Evolutionary conservation across 2,113 vertebrate genomes (phyloP), one percentile per base, ranked within the genome.

Genomic region (Machaerirhynchus nigripectus): DNA sequence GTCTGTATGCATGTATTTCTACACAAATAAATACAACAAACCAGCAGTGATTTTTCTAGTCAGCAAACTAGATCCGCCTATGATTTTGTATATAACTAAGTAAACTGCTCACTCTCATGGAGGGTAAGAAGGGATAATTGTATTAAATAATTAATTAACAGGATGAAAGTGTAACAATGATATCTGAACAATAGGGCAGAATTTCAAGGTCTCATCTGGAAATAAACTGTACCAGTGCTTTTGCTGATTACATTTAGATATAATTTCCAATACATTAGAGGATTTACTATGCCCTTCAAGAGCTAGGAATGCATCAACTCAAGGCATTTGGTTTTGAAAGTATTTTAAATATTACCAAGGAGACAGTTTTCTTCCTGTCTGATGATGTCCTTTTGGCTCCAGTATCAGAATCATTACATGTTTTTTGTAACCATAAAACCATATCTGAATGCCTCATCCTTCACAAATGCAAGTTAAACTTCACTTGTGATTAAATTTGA

Each of bases 341-440:
- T 96, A 96, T 96, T 96, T 96, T 95, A 95, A 97, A 97, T 95
- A 97, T 95, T 93, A 96, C 74, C 84, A 97, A 89, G 95, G 96
- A 97, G 96, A 96, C 91, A 80, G 93, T 97, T 96, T 96, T 97
- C 84, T 89, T 97, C 89, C 95, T 96, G 97, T 97, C 97, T 97
- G 96, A 93, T 91, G 87, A 96, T 95, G 80, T 97, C 88, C 90
- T 96, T 94, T 97, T 91, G 97, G 96, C 97, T 98, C 97, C 97
- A 96, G 65, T 94, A 93, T 94, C 93, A 93, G 96, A 96, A 96
- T 96, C 93, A 83, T 97, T 96, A 84, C 53, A 35, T 79, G 46
- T 85, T 89, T 97, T 96, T 91, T 88, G 52, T 81, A 93, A 70
- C 68, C 79, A 84, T 96, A 96, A 97, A 96, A 61, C 64, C 63